Percentiles rank a stretch among this genome's conserved stretches.
These are phyloP conservation scores for Crematogaster levior DNA, from an alignment of 2,888 invertebrate genomes.

Conservation along the genomic window DNA sequence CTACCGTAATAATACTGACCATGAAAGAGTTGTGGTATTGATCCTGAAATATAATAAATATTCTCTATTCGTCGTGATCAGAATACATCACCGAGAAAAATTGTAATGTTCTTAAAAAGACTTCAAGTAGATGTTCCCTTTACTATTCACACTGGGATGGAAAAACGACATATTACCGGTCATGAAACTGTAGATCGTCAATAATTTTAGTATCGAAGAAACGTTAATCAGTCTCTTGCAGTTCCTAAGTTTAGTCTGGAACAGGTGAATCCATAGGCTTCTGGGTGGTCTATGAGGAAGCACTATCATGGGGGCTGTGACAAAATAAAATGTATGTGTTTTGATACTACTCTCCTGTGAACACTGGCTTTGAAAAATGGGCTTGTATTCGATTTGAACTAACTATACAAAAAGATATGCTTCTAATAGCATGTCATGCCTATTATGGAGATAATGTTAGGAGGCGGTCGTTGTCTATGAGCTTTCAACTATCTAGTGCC, in stretches of 20 bases:
- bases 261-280: no score
- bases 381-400: background rate
- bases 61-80: constrained; percentile 21
- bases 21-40: no score
- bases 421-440: constrained; percentile 3
- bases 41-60: no score
- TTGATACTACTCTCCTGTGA: background rate
- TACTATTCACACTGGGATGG: background rate
- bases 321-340: background rate
- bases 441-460: constrained; percentile 5
- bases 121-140: background rate
- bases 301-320: no score
- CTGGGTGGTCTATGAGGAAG: no score
- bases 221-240: background rate
- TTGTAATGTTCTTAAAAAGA: no score
- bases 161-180: background rate
- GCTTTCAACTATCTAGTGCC: background rate
- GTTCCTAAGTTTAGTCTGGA: background rate
- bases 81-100: background rate
- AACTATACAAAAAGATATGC: constrained; percentile 2
- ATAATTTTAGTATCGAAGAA: background rate
- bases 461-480: background rate
- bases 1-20: no score
- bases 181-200: background rate
- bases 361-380: background rate